A percentile compares a stretch with the other conserved stretches of the same genome.
Conservation (phyloP, 1,140 invertebrate species). For the Drosophila parvula region DNA sequence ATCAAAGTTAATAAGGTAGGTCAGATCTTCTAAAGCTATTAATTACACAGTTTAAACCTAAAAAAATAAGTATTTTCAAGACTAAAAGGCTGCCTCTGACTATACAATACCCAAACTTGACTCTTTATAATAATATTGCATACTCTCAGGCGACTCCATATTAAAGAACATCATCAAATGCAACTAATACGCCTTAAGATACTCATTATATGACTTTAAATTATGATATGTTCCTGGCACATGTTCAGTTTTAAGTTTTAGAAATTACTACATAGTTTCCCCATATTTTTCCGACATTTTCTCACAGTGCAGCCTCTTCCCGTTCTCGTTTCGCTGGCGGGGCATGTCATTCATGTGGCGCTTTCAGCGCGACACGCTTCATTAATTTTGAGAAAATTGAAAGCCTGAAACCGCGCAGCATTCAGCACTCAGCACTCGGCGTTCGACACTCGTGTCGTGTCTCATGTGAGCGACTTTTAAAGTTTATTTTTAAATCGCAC, state of each 20-base stretch:
- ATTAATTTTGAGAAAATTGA: slow-evolving; percentile 72
- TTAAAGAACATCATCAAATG: neutral
- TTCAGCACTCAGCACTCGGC: slow-evolving; percentile 26
- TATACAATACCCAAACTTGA: neutral
- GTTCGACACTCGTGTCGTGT: slow-evolving; percentile 17
- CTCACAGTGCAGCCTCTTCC: slow-evolving; percentile 6
- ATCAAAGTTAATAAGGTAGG: too few relatives aligned
- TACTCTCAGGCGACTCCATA: neutral
- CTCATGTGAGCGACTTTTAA: slow-evolving; percentile 41
- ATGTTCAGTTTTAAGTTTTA: neutral
- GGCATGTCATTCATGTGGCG: slow-evolving; percentile 52
- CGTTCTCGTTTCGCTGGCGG: slow-evolving; percentile 17
- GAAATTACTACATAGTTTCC: accelerated
- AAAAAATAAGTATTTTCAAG: neutral
- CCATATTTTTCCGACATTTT: neutral
- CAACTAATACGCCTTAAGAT: neutral
- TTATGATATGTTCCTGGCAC: too few relatives aligned
- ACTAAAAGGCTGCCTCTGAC: neutral
- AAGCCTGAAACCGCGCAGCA: slow-evolving; percentile 48
- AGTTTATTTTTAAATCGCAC: slow-evolving; percentile 63
- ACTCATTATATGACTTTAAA: too few relatives aligned
- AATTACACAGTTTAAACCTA: neutral
- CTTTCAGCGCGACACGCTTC: slow-evolving; percentile 69
- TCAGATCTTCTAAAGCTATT: neutral
- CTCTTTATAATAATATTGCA: too few relatives aligned